phyloP scores from a whole-genome alignment of 2,113 vertebrate species.

The Chaetura pelagica region DNA sequence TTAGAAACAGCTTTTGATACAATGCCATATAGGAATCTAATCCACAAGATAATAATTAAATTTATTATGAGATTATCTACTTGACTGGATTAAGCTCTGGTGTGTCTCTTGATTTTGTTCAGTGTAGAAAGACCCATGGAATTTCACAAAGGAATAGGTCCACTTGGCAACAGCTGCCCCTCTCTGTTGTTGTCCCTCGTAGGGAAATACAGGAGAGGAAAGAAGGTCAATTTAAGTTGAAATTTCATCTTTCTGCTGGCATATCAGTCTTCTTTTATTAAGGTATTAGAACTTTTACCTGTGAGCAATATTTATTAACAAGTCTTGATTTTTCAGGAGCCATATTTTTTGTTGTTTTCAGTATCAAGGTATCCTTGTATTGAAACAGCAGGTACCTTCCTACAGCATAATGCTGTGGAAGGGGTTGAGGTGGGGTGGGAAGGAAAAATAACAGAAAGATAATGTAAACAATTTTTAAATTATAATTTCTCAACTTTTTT shows the following conservation, averaged over 20 bases:
- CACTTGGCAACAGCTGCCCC: rapidly evolving
- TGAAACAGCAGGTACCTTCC: neutral
- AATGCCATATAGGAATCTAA: slow-evolving; percentile 14
- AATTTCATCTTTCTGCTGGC: neutral
- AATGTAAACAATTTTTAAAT: neutral
- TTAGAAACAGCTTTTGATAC: slow-evolving; percentile 47
- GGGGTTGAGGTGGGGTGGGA: rapidly evolving
- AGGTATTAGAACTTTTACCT: neutral
- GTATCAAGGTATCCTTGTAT: neutral
- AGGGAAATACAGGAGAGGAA: neutral
- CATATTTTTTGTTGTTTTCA: neutral
- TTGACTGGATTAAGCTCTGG: neutral
- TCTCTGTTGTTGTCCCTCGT: neutral
- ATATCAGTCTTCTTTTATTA: neutral
- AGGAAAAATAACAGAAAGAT: too few species aligned
- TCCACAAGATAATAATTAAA: slow-evolving; percentile 36
- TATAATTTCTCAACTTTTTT: neutral
- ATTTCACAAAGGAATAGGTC: neutral
- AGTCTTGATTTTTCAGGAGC: neutral
- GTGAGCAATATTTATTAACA: neutral
- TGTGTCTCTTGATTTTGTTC: neutral
- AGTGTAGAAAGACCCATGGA: neutral
- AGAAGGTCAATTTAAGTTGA: neutral
- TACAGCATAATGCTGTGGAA: neutral
- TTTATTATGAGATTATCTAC: neutral